A percentile compares a stretch with the other conserved stretches of the same genome.
These are phyloP conservation scores for Drosophila nasuta DNA, from an alignment of 1,140 invertebrate species.

Conservation along the genomic window DNA sequence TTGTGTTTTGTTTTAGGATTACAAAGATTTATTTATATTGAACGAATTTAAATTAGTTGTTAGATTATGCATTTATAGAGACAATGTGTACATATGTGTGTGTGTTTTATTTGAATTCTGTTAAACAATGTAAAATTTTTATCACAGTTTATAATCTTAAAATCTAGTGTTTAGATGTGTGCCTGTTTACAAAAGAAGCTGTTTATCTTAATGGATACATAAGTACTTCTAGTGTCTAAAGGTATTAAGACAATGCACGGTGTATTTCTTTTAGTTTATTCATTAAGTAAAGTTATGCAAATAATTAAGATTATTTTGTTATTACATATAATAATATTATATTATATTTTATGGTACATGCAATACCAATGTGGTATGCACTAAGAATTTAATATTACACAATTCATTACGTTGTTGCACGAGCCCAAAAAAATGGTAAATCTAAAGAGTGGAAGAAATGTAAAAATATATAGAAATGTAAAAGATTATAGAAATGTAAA, in stretches of 20 bases:
- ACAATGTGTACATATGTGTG: slow-evolving; percentile 45
- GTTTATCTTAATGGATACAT: slow-evolving; percentile 5
- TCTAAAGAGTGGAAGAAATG: neutral
- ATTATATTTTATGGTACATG: slow-evolving; percentile 28
- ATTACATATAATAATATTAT: neutral
- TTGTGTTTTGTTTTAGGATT: slow-evolving; percentile 47
- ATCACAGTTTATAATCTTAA: slow-evolving; percentile 81
- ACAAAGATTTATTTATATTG: slow-evolving; percentile 75
- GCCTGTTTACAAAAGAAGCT: slow-evolving; percentile 39
- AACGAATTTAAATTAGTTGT: slow-evolving; percentile 72
- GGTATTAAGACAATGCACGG: slow-evolving; percentile 49
- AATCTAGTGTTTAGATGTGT: slow-evolving; percentile 49
- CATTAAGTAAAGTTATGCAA: slow-evolving; percentile 20
- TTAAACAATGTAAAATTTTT: slow-evolving; percentile 80
- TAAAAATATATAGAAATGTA: neutral
- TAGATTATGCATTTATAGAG: slow-evolving; percentile 70
- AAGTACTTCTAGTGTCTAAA: slow-evolving; percentile 20
- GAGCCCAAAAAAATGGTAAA: slow-evolving; percentile 52
- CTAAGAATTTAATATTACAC: slow-evolving; percentile 69
- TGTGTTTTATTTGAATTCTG: slow-evolving; percentile 66
- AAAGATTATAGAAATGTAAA: no score
- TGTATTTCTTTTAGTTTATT: slow-evolving; percentile 10
- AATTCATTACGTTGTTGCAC: slow-evolving; percentile 68
- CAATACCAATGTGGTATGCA: slow-evolving; percentile 28
- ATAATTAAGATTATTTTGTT: neutral